Evolutionary conservation across 2,113 vertebrate species (phyloP), one percentile per base, ranked within the genome.

Genomic region (Pimephales promelas): DNA sequence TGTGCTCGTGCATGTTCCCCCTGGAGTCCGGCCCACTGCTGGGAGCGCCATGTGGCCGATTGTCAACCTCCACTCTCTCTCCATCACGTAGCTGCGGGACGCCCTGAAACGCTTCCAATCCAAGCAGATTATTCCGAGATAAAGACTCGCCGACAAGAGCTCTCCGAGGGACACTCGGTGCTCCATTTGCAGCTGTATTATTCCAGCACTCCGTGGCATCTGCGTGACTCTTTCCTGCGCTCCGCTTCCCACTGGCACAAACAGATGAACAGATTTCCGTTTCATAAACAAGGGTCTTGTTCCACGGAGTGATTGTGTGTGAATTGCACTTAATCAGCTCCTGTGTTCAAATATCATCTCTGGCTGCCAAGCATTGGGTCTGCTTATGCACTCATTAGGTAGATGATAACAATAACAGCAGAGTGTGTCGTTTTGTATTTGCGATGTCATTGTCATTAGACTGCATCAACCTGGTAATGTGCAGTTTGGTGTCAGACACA

Each of bases 261-360:
- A 85, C 70, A 84, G 66, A 74, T 81, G 85, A 88, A 73, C 87
- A 88, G 85, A 85, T 86, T 88, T 86, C 68, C 24, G 59, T 81
- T 70, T 84, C 74, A 79, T 84, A 83, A 85, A 86, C 62, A 77
- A 56, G 73, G 79, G 8, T 84, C 77, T 84, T 66, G 64, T 78
- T 84, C 73, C 82, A 82, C 74, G 64, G 59, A 80, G 83, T 68
- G 79, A 70, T 83, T 87, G 71, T 85, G 70, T 71, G 8, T 56
- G 76, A 83, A 85, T 81, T 81, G 79, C 83, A 85, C 79, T 85
- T 83, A 81, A 85, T 83, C 84, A 83, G 43, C 76, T 81, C 14
- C 76, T 84, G 76, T 68, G 76, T 88, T 88, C 36, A 79, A 86
- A 83, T 79, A 79, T 43, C 56, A 36, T 52, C 24, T 56, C 76